These are phyloP conservation scores for Linepithema humile DNA, from an alignment of 1,140 invertebrate species.

Conservation along the genomic window DNA sequence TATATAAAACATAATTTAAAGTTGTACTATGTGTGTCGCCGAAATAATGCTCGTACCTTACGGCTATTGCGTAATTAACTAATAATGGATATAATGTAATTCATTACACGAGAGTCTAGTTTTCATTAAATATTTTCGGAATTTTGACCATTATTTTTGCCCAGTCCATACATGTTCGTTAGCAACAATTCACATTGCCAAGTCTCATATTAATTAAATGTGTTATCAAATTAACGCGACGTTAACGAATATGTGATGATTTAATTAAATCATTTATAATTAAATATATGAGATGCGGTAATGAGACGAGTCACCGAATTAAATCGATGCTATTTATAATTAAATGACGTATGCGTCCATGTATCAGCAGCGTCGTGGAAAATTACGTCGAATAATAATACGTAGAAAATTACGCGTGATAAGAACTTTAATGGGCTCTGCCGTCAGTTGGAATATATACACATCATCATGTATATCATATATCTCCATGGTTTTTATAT, in stretches of 20 bases:
- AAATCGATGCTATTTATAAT: constrained; percentile 71
- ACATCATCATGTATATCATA: background rate
- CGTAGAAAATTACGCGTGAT: constrained; percentile 45
- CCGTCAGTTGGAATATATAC: background rate
- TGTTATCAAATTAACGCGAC: constrained; percentile 67
- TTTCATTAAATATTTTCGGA: constrained; percentile 28
- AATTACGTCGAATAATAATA: constrained; percentile 57
- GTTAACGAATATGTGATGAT: constrained; percentile 61
- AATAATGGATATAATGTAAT: constrained; percentile 40
- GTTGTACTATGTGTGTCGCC: background rate
- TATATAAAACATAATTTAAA: background rate
- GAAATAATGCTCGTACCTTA: constrained; percentile 1
- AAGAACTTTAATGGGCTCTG: constrained; percentile 25
- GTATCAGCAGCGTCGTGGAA: constrained; percentile 18
- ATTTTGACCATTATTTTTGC: constrained; percentile 52
- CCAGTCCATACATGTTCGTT: constrained; percentile 27
- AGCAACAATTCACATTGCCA: constrained; percentile 45
- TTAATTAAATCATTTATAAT: constrained; percentile 72
- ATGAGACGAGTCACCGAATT: constrained; percentile 60
- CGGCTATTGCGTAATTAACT: constrained; percentile 18
- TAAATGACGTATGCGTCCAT: constrained; percentile 47
- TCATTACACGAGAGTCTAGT: background rate
- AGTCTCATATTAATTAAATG: constrained; percentile 67
- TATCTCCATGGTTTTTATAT: no score
- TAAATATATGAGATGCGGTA: constrained; percentile 55